A percentile compares a stretch with the other conserved stretches of the same genome.
These are phyloP conservation scores for Madoqua kirkii DNA, from an alignment of 2,113 vertebrate genomes.

Conservation along the genomic window DNA sequence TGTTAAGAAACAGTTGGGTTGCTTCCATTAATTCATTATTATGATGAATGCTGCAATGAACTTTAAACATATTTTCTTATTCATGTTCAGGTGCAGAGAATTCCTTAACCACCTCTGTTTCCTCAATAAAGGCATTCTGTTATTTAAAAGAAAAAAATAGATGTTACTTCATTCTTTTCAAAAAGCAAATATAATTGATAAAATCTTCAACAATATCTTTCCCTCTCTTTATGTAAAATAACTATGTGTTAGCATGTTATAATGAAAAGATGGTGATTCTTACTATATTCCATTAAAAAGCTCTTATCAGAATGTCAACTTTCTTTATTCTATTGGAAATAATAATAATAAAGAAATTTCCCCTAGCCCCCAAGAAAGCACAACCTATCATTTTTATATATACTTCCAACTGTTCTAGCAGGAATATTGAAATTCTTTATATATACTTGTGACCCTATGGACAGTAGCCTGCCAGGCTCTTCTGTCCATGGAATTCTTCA, in stretches of 20 bases:
- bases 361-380: not conserved
- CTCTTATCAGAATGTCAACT: constrained; percentile 80
- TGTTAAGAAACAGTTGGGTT: not conserved
- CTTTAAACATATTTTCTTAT: not conserved
- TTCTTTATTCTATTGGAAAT: constrained; percentile 73
- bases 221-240: constrained; percentile 79
- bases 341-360: not conserved
- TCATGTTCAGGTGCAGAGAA: not conserved
- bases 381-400: not conserved
- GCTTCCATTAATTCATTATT: not conserved
- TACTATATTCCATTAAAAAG: constrained; percentile 74
- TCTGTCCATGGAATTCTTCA: not conserved
- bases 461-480: not conserved
- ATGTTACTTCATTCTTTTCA: constrained; percentile 77
- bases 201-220: constrained; percentile 77
- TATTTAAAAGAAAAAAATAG: constrained; percentile 71
- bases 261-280: constrained; percentile 81
- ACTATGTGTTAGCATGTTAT: constrained; percentile 76
- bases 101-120: not conserved
- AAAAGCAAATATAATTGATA: constrained; percentile 82
- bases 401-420: constrained; percentile 40
- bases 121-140: constrained; percentile 71
- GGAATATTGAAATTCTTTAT: constrained; percentile 59
- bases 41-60: not conserved
- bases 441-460: not conserved